phyloP scores from a whole-genome alignment of 2,888 invertebrate genomes.

The Pycnomerus fuliginosus region DNA sequence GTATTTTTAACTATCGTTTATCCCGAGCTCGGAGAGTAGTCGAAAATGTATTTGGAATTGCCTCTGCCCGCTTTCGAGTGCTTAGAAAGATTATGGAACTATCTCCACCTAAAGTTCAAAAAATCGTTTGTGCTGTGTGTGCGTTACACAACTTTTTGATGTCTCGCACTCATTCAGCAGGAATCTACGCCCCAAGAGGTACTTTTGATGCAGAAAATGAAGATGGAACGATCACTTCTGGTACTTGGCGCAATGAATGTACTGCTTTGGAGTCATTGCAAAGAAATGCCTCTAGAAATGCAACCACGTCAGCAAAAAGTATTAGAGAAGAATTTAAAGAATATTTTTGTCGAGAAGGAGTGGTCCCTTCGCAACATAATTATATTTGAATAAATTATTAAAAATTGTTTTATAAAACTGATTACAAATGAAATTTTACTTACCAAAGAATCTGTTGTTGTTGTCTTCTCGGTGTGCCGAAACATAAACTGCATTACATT shows the following conservation, averaged over 20 bases:
- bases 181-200: neutral
- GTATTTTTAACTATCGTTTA: conserved; percentile 2
- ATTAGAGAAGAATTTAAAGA: no score
- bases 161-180: neutral
- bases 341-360: no score
- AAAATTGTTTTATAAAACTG: no score
- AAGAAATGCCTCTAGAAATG: no score
- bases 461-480: no score
- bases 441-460: no score
- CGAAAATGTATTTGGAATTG: conserved; percentile 23
- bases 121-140: conserved; percentile 22
- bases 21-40: conserved; percentile 20
- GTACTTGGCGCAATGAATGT: neutral
- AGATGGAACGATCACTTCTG: neutral
- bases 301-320: no score
- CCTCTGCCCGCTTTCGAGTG: conserved; percentile 26
- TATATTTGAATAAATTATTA: no score
- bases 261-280: no score
- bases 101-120: conserved; percentile 14
- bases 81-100: conserved; percentile 25
- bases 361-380: no score
- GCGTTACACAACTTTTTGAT: conserved; percentile 27
- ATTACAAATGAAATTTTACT: no score
- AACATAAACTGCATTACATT: no score
- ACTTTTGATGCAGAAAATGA: conserved; percentile 1